Conservation (phyloP, 2,888 invertebrate genomes). For the Strigamia transsilvanica region DNA sequence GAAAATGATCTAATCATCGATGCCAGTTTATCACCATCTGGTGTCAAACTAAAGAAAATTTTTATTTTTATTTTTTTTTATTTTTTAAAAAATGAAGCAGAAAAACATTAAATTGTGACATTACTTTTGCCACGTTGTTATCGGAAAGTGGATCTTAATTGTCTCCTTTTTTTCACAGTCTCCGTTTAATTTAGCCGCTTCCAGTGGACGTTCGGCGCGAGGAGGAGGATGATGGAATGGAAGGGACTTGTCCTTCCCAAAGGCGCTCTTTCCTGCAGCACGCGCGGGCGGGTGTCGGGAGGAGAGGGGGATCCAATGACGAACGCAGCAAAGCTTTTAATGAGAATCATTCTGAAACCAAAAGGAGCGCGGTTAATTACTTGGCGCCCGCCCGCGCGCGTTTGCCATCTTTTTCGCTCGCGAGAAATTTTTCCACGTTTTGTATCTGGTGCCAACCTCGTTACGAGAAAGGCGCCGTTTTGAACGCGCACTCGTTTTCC, state of each 20-base stretch:
- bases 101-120: too few relatives aligned
- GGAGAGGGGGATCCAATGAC: conserved; percentile 50
- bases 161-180: background rate
- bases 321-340: conserved; percentile 54
- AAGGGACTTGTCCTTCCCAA: conserved; percentile 12
- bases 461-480: background rate
- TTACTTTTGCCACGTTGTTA: background rate
- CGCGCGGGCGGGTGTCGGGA: background rate
- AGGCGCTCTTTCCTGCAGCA: conserved; percentile 18
- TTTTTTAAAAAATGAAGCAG: too few relatives aligned
- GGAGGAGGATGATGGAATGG: conserved; percentile 12
- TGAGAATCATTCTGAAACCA: conserved; percentile 54
- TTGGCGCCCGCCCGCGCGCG: conserved; percentile 33
- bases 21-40: background rate
- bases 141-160: background rate
- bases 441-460: conserved; percentile 5
- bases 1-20: background rate
- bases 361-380: conserved; percentile 54
- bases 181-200: background rate
- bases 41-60: background rate
- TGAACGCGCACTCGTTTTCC: background rate
- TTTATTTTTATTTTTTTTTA: background rate
- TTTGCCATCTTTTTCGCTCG: conserved; percentile 29
- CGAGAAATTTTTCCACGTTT: conserved; percentile 20
- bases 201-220: background rate